These are phyloP conservation scores for Probosciger aterrimus DNA, from an alignment of 2,113 vertebrate genomes.

Conservation along the genomic window DNA sequence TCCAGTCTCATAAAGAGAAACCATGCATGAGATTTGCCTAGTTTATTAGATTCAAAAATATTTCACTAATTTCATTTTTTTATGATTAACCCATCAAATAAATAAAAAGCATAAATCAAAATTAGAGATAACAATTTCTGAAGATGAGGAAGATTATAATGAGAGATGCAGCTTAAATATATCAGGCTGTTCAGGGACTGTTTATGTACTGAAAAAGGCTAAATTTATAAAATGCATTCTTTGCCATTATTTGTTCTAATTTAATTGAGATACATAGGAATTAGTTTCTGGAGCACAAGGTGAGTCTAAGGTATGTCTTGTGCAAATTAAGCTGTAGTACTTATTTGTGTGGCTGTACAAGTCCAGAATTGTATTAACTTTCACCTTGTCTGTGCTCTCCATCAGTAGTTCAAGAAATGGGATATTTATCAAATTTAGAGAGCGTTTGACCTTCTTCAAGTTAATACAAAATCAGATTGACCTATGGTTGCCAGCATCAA, in stretches of 20 bases:
- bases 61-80: background rate
- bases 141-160: background rate
- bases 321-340: constrained; percentile 20
- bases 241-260: background rate
- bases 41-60: background rate
- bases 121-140: background rate
- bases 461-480: constrained; percentile 62
- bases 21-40: background rate
- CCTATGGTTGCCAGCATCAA: constrained; percentile 39
- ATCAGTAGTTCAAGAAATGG: constrained; percentile 55
- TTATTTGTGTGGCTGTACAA: background rate
- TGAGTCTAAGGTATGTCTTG: background rate
- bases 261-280: background rate
- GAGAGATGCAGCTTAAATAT: background rate
- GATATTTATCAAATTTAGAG: constrained; percentile 63
- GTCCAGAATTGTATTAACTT: background rate
- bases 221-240: background rate
- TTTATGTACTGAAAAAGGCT: background rate
- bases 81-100: background rate
- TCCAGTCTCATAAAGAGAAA: background rate
- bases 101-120: background rate
- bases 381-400: constrained; percentile 32
- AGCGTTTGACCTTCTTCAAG: constrained; percentile 54
- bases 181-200: background rate
- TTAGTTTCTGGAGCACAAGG: background rate